Base-by-base conservation (phyloP, 2,888 invertebrate genomes). In the Acanthosepion lycidas region DNA sequence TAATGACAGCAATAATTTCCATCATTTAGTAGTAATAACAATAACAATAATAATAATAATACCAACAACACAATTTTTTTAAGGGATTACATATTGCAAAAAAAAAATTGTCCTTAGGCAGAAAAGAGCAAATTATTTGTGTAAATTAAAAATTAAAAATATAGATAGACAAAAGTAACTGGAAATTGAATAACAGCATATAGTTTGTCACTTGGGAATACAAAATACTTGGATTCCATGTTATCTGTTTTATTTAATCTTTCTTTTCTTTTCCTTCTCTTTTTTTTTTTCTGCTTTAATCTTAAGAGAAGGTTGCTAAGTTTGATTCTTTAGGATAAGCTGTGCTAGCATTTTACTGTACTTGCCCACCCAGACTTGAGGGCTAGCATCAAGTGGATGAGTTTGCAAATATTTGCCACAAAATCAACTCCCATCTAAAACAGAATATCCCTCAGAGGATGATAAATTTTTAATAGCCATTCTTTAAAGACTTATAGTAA, bases 141-240 rank as follows among this genome's bases (percentile, higher is more conserved):
- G 15, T n/a, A 78, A 78, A 78, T 78, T 78, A 78, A 78, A 78
- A 78, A 78, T 78, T 78, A 78, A 78, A 59, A 78, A n/a, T 78
- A 28, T 8, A 78, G 78, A 78, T 78, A 15, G 78, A 78, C 78
- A 78, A 78, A 78, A 78, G 78, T n/a, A 78, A n/a, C 78, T 78
- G n/a, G 78, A 78, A 78, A 78, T 78, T 78, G 78, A 78, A 78
- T 78, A 78, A 78, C 78, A 78, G 78, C 78, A 78, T n/a, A 78
- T 78, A 78, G 78, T 78, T 78, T 78, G n/a, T n/a, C 78, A 78
- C 78, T 78, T 78, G 78, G 78, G 78, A 78, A 78, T 78, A n/a
- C 28, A 78, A n/a, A n/a, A 78, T n/a, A 78, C 78, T 78, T 78
- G 78, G 78, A 78, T 78, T 78, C 78, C 12, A 78, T 78, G n/a